Conservation (phyloP, 2,113 vertebrate genomes). For the Urocolius indicus region DNA sequence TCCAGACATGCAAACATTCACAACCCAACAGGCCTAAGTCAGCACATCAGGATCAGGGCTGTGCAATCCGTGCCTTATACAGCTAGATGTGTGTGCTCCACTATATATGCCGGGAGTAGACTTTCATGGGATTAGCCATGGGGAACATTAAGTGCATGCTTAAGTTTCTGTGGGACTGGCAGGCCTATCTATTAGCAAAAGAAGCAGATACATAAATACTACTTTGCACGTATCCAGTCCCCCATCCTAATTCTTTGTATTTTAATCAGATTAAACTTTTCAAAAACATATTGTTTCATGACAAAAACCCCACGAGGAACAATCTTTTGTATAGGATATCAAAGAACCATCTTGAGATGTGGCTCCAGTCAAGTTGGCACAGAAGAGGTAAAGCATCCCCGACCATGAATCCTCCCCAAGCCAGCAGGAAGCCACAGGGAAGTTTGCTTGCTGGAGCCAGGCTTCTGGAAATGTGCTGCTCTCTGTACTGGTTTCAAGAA, state of each 20-base stretch:
- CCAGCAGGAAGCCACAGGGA: conserved; percentile 11
- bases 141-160: conserved; percentile 12
- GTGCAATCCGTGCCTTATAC: neutral
- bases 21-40: neutral
- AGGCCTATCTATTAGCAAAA: conserved; percentile 30
- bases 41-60: neutral
- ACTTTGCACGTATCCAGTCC: neutral
- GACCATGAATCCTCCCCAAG: neutral
- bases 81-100: neutral
- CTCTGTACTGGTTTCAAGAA: conserved; percentile 42
- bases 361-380: conserved; percentile 29
- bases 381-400: conserved; percentile 14
- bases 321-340: conserved; percentile 21
- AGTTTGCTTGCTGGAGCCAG: conserved; percentile 23
- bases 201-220: conserved; percentile 30
- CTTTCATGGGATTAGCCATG: conserved; percentile 17
- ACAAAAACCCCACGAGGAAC: neutral
- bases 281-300: neutral
- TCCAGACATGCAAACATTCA: neutral
- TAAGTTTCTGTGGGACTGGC: conserved; percentile 28
- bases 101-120: neutral
- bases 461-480: conserved; percentile 41
- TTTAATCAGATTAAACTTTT: neutral
- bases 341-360: conserved; percentile 35
- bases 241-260: neutral